Base-by-base conservation (phyloP, 2,888 invertebrate species). In the Ectemnius cavifrons region DNA sequence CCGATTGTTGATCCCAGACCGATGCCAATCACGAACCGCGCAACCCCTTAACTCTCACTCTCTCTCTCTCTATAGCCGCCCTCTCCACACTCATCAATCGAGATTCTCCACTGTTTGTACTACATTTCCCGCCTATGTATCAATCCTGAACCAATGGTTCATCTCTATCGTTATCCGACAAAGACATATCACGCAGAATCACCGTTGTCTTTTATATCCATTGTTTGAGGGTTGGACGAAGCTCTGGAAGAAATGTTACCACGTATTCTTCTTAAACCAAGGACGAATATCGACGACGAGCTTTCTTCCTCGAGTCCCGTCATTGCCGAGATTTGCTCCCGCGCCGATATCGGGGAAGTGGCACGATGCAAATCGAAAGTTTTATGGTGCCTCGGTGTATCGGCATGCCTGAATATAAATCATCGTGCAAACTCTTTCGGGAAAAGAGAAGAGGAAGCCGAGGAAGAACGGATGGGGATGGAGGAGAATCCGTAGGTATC, bases 1-100 rank as follows among this genome's bases (percentile, higher is more conserved):
- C 64, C 20, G 60, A 8, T 66, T 78, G 65, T 78, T 52, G 73
- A 77, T 79, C 28, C 46, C 58, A 75, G 69, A 47, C 67, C 56
- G 57, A 45, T 58, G 14, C 67, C 47, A 58, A 78, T 63, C 70
- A 80, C 67, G 65, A 56, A 37, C 28, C 18, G 27, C 62, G 52
- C 37, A 8, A 28, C 13, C 8, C n/a, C n/a, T n/a, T 6, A 14
- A 13, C 45, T 20, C 49, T 8, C 2, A 2, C 5, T 23, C 58
- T n/a, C n/a, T n/a, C n/a, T n/a, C n/a, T n/a, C n/a, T n/a, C n/a
- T n/a, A n/a, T n/a, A n/a, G n/a, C n/a, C n/a, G n/a, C n/a, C 6
- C 47, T 27, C 58, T 46, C 4, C 11, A 56, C 14, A n/a, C 14
- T 18, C 57, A 8, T 23, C 27, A 20, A 49, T 18, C 4, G 49